Evolutionary conservation across 2,113 vertebrate species (phyloP).

Genomic region (Stegostoma tigrinum): DNA sequence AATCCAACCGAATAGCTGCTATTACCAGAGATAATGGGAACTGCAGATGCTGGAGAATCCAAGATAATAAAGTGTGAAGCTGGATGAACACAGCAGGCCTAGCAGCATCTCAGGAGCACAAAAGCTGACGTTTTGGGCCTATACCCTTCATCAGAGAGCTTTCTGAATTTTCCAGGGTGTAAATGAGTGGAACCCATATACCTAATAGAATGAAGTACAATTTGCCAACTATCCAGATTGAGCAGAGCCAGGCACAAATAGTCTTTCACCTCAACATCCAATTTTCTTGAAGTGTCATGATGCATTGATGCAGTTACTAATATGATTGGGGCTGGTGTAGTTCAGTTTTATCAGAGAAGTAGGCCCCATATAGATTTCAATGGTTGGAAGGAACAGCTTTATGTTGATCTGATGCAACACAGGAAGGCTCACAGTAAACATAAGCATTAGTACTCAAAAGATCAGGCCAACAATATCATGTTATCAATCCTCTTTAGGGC

Average conservation of each 20-base stretch:
- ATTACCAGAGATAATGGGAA: too few relatives aligned
- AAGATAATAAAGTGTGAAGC: too few relatives aligned
- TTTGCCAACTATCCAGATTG: background rate
- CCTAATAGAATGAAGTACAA: background rate
- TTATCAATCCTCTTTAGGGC: background rate
- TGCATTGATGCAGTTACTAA: background rate
- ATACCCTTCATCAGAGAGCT: background rate
- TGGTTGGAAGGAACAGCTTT: background rate
- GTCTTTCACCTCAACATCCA: background rate
- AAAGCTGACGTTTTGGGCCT: too few relatives aligned
- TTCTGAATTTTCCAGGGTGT: background rate
- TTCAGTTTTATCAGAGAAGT: background rate
- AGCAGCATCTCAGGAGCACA: too few relatives aligned
- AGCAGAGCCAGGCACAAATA: background rate
- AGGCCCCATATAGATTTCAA: background rate
- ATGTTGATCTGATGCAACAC: background rate
- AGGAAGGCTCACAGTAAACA: background rate
- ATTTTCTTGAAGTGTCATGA: background rate
- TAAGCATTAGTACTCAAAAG: background rate
- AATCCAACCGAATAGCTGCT: too few relatives aligned
- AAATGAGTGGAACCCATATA: background rate
- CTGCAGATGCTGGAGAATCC: too few relatives aligned
- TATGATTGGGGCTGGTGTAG: background rate
- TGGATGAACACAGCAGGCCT: too few relatives aligned
- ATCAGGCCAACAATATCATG: background rate